Evolutionary conservation across 2,888 invertebrate species (phyloP).

Genomic region (Stegana nigrithorax): DNA sequence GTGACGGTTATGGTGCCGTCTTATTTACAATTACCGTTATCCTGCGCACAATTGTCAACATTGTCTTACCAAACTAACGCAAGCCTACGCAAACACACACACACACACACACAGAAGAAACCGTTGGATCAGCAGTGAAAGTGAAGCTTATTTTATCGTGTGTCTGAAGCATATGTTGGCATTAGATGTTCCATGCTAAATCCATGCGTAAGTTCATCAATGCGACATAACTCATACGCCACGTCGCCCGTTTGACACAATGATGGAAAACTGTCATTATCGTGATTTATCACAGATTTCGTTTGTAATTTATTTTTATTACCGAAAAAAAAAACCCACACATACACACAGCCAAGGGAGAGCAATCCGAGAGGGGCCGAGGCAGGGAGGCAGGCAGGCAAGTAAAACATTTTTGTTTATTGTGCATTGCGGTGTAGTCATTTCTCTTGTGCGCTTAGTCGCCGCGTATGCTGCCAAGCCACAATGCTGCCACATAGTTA

Average conservation of each 20-base stretch:
- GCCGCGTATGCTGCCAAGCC: neutral
- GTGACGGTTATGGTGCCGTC: too few species aligned
- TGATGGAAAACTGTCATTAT: constrained; percentile 36
- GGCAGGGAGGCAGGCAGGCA: constrained; percentile 15
- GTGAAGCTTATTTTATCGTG: too few species aligned
- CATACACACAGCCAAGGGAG: neutral
- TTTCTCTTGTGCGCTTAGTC: constrained; percentile 14
- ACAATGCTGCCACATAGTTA: constrained; percentile 9
- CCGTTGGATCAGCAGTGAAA: too few species aligned
- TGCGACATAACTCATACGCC: neutral
- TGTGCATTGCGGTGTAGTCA: constrained; percentile 19
- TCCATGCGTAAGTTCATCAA: neutral
- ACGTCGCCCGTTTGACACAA: neutral
- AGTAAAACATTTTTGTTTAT: constrained; percentile 20
- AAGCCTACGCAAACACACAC: too few species aligned
- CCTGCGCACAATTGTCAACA: too few species aligned
- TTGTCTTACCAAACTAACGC: too few species aligned
- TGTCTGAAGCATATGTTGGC: too few species aligned
- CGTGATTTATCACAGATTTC: constrained; percentile 43
- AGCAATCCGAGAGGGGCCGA: neutral
- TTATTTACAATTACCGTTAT: too few species aligned
- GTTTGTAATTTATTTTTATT: constrained; percentile 25
- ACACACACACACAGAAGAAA: too few species aligned
- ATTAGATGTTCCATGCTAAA: too few species aligned
- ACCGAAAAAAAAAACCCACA: neutral